These are phyloP conservation scores for Rhagophthalmus giganteus DNA, from an alignment of 2,888 invertebrate genomes.

Conservation along the genomic window DNA sequence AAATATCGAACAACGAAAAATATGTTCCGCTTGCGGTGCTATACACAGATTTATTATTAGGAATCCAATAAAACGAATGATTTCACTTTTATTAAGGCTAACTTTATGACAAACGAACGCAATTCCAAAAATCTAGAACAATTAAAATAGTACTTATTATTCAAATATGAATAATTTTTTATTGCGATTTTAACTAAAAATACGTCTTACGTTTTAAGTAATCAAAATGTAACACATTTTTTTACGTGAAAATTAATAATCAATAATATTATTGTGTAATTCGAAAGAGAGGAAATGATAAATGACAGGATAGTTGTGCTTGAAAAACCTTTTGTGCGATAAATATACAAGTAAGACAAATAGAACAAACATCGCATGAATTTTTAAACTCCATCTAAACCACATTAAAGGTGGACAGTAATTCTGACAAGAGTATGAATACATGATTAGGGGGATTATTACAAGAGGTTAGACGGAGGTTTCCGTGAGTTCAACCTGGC, in stretches of 20 bases:
- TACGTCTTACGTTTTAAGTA: no score
- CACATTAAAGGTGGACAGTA: slow-evolving; percentile 24
- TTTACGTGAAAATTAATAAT: no score
- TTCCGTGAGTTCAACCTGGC: slow-evolving; percentile 25
- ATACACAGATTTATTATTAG: slow-evolving; percentile 23
- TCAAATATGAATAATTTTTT: no score
- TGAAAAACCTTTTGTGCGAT: no score
- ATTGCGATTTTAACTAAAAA: no score
- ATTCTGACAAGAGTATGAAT: slow-evolving; percentile 27
- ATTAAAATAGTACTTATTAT: no score
- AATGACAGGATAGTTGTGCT: no score
- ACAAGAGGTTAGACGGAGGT: slow-evolving; percentile 25
- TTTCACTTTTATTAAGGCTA: slow-evolving; percentile 13
- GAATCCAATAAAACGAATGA: slow-evolving; percentile 21
- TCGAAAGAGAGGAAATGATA: no score
- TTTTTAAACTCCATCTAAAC: slow-evolving; percentile 27
- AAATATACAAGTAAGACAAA: neutral
- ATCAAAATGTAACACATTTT: no score
- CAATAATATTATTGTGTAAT: no score
- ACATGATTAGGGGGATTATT: slow-evolving; percentile 26
- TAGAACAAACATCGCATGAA: slow-evolving; percentile 4
- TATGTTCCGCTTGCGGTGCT: slow-evolving; percentile 23
- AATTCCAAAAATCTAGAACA: no score
- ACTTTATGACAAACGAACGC: neutral
- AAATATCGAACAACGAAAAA: slow-evolving; percentile 26